A percentile compares a stretch with the other conserved stretches of the same genome.
Conservation (phyloP, 1,140 invertebrate species). For the Sipha flava region DNA sequence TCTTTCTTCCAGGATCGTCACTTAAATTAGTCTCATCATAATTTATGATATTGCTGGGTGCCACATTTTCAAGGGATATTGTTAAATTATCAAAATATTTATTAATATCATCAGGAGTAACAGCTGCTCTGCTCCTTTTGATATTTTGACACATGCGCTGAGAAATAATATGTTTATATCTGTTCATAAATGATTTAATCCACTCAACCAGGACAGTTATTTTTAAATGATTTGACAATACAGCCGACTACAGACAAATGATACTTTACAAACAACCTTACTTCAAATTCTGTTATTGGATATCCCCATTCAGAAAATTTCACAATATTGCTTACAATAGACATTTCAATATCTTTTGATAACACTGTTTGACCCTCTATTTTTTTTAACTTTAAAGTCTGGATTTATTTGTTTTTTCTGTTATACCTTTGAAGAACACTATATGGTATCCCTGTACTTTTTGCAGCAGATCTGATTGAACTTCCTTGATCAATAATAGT, state of each 20-base stretch:
- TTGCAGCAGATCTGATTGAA: neutral
- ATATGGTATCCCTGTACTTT: neutral
- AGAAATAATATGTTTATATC: conserved; percentile 6
- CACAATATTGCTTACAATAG: neutral
- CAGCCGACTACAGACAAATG: neutral
- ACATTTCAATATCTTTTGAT: neutral
- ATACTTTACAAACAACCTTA: neutral
- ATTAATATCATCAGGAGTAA: conserved; percentile 36
- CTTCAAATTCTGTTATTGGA: neutral
- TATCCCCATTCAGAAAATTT: neutral
- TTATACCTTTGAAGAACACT: neutral
- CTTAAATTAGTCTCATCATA: conserved; percentile 45
- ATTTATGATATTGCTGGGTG: conserved; percentile 42
- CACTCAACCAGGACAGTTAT: conserved; percentile 24
- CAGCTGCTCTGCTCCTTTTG: conserved; percentile 26
- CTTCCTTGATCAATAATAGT: neutral
- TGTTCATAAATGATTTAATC: conserved; percentile 28
- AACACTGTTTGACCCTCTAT: neutral
- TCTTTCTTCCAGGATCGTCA: conserved; percentile 31
- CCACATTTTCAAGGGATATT: conserved; percentile 38
- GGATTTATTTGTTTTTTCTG: neutral
- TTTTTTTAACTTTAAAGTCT: neutral
- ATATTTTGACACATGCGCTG: conserved; percentile 29
- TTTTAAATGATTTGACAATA: neutral
- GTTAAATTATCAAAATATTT: conserved; percentile 41